Base-by-base conservation (phyloP, 2,797 vertebrate genomes). In the Austrolebias charrua region DNA sequence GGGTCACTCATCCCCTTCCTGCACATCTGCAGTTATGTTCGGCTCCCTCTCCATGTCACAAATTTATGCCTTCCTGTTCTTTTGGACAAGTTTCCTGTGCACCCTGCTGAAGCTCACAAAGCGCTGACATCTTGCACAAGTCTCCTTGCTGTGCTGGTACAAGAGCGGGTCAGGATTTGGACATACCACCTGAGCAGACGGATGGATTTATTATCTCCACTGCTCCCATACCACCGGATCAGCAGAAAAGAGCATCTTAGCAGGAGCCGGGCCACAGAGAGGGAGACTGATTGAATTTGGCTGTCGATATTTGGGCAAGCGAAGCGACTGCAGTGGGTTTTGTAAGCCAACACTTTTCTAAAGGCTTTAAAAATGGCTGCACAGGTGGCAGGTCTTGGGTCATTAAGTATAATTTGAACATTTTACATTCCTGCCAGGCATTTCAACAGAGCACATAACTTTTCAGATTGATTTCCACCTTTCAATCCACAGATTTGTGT, bases 181-280 rank as follows among this genome's bases (percentile, higher is more conserved):
- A 80, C 73, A 57, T 60, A 67, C 45, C 31, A 58, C 51, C 43
- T 35, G 40, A 72, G 55, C 53, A 45, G 72, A 76, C 75, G 76
- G 78, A 88, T 84, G 73, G 82, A 89, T 89, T 88, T 88, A 86
- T 71, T 76, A 83, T 82, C 76, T 74, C 59, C 51, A 55, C 71
- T 33, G 64, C 38, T 73, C 60, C 63, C 8, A 66, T 79, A 68
- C 24, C 52, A 81, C 77, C 10, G 70, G 40, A 72, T 88, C 77
- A 67, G 83, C 86, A 76, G 58, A 87, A 78, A 78, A 66, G 65
- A 20, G 68, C 7, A 19, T 59, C 72, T 83, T 69, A 74, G 74
- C 80, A 69, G 68, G 63, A 69, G 65, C 28, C 50, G 62, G 78
- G 66, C 69, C 70, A 50, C 66, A 31, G 47, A 16, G 61, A 57